Conservation (phyloP, 2,888 invertebrate species). For the Exephanes ischioxanthus region DNA sequence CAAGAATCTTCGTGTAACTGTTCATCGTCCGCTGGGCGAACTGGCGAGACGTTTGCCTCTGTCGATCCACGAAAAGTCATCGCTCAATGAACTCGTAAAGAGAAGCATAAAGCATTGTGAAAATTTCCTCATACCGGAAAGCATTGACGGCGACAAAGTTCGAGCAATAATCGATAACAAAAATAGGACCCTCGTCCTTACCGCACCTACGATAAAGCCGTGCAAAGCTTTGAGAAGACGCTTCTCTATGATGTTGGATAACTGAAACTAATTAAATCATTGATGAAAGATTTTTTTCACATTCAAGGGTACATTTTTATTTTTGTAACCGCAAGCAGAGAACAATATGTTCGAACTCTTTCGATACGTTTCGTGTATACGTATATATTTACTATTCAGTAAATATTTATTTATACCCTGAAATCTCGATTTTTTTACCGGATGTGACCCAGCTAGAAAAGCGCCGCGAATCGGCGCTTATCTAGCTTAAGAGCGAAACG, state of each 20-base stretch:
- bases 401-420: background rate
- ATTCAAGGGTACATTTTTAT: background rate
- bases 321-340: too few relatives aligned
- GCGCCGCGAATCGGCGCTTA: too few relatives aligned
- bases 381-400: background rate
- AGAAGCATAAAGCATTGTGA: constrained; percentile 70
- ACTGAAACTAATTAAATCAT: background rate
- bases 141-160: constrained; percentile 73
- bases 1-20: constrained; percentile 73
- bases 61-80: constrained; percentile 64
- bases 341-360: background rate
- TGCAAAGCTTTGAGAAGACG: constrained; percentile 60
- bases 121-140: constrained; percentile 74
- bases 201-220: constrained; percentile 71
- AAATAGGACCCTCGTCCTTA: constrained; percentile 71
- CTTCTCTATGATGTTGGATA: constrained; percentile 44
- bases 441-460: too few relatives aligned
- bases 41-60: constrained; percentile 64
- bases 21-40: constrained; percentile 69
- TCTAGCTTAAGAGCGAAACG: too few relatives aligned
- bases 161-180: constrained; percentile 74
- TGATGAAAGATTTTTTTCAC: background rate
- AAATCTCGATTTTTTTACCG: background rate
- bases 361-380: background rate
- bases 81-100: constrained; percentile 66